These are phyloP conservation scores for Euphydryas editha DNA, from an alignment of 2,888 invertebrate genomes.

Conservation along the genomic window DNA sequence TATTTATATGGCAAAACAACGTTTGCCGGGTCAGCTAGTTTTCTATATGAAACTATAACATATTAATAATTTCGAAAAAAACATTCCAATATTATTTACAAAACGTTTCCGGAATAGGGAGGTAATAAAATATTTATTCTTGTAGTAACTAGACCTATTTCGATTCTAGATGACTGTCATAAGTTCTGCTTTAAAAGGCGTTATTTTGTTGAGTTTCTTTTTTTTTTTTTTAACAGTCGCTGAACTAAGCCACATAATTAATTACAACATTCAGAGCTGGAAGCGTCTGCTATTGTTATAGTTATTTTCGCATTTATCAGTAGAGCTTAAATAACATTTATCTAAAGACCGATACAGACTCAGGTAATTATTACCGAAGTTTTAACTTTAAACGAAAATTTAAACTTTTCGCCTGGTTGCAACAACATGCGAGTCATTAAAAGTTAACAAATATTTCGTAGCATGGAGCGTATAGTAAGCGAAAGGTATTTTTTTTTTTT, in stretches of 20 bases:
- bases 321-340: background rate
- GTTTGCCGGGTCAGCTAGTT: no score
- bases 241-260: background rate
- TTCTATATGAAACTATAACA: no score
- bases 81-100: no score
- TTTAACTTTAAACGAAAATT: constrained; percentile 3
- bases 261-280: background rate
- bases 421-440: constrained; percentile 33
- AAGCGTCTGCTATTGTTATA: constrained; percentile 1
- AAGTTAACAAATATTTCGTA: constrained; percentile 26
- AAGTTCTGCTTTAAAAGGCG: background rate
- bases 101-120: no score
- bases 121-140: background rate
- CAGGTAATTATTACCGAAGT: constrained; percentile 3
- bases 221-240: background rate
- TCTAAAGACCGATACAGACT: background rate
- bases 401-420: constrained; percentile 21
- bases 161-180: background rate
- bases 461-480: constrained; percentile 12
- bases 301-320: background rate
- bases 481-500: constrained; percentile 6
- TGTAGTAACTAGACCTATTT: background rate
- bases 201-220: background rate
- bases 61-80: no score
- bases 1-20: no score